Evolutionary conservation across 2,797 vertebrate species (phyloP).

Genomic region (Myripristis murdjan): DNA sequence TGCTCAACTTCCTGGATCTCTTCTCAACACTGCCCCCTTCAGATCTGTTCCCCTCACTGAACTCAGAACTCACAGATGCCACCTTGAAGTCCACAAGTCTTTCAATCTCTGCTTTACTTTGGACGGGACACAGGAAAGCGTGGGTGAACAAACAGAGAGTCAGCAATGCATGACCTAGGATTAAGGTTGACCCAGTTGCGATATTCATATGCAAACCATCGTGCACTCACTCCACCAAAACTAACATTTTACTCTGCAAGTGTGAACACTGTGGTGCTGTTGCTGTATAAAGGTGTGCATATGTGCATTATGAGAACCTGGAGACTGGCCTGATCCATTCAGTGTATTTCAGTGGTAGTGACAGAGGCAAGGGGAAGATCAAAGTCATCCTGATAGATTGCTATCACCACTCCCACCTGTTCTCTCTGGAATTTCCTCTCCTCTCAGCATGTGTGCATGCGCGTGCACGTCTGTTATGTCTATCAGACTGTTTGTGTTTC

Average conservation of each 20-base stretch:
- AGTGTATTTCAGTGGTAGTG: conserved; percentile 61
- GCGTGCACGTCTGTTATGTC: conserved; percentile 81
- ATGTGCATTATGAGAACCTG: conserved; percentile 56
- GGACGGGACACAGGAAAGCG: conserved; percentile 8
- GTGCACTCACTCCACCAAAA: conserved; percentile 23
- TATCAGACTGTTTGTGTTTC: conserved; percentile 80
- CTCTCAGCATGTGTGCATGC: conserved; percentile 71
- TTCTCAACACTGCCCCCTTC: conserved; percentile 72
- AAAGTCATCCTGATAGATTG: conserved; percentile 82
- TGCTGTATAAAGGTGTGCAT: conserved; percentile 38
- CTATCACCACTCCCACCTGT: conserved; percentile 85
- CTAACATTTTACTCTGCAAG: conserved; percentile 7
- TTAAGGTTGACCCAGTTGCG: conserved; percentile 10
- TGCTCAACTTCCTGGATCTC: conserved; percentile 21
- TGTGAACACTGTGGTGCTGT: conserved; percentile 32
- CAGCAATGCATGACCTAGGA: conserved; percentile 17
- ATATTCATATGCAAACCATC: conserved; percentile 12
- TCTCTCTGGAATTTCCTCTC: conserved; percentile 83
- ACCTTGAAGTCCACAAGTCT: background rate
- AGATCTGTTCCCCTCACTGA: conserved; percentile 52
- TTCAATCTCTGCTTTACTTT: conserved; percentile 34
- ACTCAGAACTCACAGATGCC: conserved; percentile 13
- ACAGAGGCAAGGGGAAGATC: conserved; percentile 76
- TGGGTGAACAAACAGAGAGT: conserved; percentile 12
- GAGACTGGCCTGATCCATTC: conserved; percentile 56